These are phyloP conservation scores for Sterrhoptilus dennistouni DNA, from an alignment of 2,113 vertebrate genomes.

Conservation along the genomic window DNA sequence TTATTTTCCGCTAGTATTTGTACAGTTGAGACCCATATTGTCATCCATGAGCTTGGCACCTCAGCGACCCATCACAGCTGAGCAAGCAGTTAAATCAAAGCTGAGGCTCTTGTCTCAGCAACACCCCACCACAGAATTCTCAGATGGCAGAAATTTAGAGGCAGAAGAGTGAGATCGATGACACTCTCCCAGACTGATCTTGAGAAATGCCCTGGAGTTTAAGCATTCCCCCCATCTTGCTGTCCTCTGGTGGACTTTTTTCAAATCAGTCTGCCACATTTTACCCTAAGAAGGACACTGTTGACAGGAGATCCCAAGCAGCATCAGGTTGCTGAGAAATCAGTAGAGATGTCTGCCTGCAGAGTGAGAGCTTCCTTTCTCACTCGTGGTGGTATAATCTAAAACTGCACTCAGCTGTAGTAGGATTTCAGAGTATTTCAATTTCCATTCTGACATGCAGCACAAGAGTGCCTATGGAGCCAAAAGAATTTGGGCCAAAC, in stretches of 20 bases:
- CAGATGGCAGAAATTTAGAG: background rate
- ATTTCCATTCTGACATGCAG: background rate
- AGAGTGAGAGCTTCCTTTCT: background rate
- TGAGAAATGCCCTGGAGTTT: background rate
- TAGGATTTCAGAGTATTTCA: background rate
- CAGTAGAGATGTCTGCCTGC: background rate
- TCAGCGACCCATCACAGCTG: background rate
- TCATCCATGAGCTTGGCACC: background rate
- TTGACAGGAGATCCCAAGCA: background rate
- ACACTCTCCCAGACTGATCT: background rate
- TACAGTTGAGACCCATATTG: background rate
- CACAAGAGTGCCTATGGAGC: background rate
- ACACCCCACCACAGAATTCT: background rate
- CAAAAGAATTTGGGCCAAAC: constrained; percentile 25
- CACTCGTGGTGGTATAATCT: background rate
- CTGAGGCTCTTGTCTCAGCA: background rate
- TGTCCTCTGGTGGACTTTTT: background rate
- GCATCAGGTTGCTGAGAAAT: background rate
- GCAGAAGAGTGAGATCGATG: background rate
- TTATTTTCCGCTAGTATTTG: background rate
- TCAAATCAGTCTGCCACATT: background rate
- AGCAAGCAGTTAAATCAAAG: background rate
- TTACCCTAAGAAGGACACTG: background rate
- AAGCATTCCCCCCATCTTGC: background rate
- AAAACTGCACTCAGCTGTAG: background rate